Evolutionary conservation across 2,113 vertebrate genomes (phyloP), one percentile per base, ranked within the genome.

Genomic region (Lophochroa leadbeateri): DNA sequence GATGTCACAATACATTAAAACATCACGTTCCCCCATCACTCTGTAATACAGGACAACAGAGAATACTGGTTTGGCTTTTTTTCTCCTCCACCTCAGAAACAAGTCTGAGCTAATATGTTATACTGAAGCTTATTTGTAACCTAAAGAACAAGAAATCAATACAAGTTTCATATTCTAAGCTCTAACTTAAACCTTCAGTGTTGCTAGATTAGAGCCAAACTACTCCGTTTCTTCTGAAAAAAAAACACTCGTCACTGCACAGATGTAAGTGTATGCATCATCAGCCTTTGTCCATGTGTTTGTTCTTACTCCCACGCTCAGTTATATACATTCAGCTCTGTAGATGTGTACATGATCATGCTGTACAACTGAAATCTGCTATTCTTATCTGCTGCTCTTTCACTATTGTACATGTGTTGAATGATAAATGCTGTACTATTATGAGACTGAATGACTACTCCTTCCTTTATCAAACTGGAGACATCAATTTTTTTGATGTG

Each of bases 1-100:
- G 75, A 98, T 95, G 47, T 98, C 98, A 95, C 98, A 98, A 71
- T 98, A 98, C 47, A 98, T 88, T 88, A 98, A 90, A 60, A 98
- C 96, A 55, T 94, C 96, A 61, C 91, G 84, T 47, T 98, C 97
- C 53, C 96, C 94, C 97, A 98, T 97, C 78, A 98, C 50, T 92
- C 98, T 98, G 57, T 53, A 63, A 96, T 67, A 60, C 33, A 60
- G 13, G n/a, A 60, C n/a, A 60, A 60, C 57, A 58, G 55, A 58
- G 55, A 58, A 58, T 21, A 58, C 20, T 21, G 33, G 33, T n/a
- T 58, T n/a, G 33, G 55, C 20, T 58, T 58, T 60, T 60, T 64
- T 75, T 46, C 67, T 53, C 2, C 21, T 70, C 61, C 37, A 46
- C 11, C 16, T 69, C 49, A 69, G 28, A 76, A 43, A 46, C 28